Evolutionary conservation across 2,888 invertebrate species (phyloP).

Genomic region (Eurytoma adleriae): DNA sequence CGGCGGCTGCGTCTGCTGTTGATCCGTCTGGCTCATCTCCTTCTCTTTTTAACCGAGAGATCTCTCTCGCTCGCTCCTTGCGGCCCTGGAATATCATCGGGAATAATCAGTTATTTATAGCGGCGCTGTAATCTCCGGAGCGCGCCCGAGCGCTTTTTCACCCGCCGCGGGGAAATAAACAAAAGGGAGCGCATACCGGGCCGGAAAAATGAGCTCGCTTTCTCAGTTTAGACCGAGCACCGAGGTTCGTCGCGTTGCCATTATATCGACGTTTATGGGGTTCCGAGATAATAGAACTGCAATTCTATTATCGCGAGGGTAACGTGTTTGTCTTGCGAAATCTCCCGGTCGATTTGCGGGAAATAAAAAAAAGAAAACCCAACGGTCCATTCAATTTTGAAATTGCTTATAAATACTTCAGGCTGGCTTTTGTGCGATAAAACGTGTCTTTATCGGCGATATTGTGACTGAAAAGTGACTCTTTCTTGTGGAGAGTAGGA

Average conservation of each 20-base stretch:
- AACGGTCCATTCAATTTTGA: too few species aligned
- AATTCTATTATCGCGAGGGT: not conserved
- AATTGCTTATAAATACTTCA: too few species aligned
- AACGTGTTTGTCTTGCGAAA: not conserved
- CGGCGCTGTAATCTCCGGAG: conserved; percentile 24
- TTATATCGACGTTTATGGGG: not conserved
- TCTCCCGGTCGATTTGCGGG: not conserved
- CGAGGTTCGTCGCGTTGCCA: not conserved
- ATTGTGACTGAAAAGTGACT: too few species aligned
- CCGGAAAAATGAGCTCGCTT: not conserved
- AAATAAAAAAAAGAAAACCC: too few species aligned
- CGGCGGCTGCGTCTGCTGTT: conserved; percentile 59
- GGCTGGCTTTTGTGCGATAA: not conserved
- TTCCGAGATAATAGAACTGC: not conserved
- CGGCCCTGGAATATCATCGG: conserved; percentile 43
- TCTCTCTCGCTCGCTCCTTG: not conserved
- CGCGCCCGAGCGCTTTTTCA: not conserved
- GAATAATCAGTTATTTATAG: conserved; percentile 39
- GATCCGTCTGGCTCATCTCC: conserved; percentile 63
- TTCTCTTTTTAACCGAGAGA: not conserved
- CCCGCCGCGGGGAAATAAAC: not conserved
- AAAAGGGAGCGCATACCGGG: not conserved
- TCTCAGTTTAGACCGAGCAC: not conserved
- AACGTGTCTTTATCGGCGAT: not conserved
- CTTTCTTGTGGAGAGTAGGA: too few species aligned